Percentiles rank a stretch among this genome's conserved stretches.
These are phyloP conservation scores for Sipunculus nudus DNA, from an alignment of 2,888 invertebrate species.

Conservation along the genomic window DNA sequence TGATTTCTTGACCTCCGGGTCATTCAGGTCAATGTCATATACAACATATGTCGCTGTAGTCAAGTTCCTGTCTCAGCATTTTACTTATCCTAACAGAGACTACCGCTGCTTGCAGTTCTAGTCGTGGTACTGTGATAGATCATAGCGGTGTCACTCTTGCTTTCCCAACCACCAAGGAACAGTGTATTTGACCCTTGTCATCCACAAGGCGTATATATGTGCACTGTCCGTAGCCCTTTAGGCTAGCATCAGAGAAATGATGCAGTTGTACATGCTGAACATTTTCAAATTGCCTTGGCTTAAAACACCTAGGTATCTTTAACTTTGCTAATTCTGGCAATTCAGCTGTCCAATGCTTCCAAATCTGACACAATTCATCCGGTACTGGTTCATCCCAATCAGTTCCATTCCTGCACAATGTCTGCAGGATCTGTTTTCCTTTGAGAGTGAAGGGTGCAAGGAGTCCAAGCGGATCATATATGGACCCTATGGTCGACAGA, in stretches of 20 bases:
- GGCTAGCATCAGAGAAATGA: conserved; percentile 26
- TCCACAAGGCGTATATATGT: conserved; percentile 12
- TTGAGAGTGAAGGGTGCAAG: conserved; percentile 61
- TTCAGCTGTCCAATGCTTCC: conserved; percentile 14
- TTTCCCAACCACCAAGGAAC: conserved; percentile 20
- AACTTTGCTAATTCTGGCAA: background rate
- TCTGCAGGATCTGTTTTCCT: conserved; percentile 13
- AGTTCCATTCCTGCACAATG: background rate
- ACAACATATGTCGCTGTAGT: background rate
- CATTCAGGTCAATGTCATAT: background rate
- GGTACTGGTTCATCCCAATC: conserved; percentile 21
- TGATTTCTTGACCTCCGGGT: conserved; percentile 6
- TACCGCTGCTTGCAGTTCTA: conserved; percentile 23
- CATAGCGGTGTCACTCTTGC: conserved; percentile 19
- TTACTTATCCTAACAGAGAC: conserved; percentile 12
- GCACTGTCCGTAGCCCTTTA: conserved; percentile 22
- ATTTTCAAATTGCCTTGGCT: background rate
- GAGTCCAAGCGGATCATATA: conserved; percentile 57
- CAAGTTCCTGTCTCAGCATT: conserved; percentile 17
- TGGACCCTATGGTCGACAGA: conserved; percentile 10
- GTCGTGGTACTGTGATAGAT: conserved; percentile 16
- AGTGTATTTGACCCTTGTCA: conserved; percentile 7
- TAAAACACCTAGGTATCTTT: background rate
- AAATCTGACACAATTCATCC: background rate
- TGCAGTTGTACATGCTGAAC: conserved; percentile 6